Conservation (phyloP, 2,113 vertebrate species). For the Plecturocebus donacophilus region DNA sequence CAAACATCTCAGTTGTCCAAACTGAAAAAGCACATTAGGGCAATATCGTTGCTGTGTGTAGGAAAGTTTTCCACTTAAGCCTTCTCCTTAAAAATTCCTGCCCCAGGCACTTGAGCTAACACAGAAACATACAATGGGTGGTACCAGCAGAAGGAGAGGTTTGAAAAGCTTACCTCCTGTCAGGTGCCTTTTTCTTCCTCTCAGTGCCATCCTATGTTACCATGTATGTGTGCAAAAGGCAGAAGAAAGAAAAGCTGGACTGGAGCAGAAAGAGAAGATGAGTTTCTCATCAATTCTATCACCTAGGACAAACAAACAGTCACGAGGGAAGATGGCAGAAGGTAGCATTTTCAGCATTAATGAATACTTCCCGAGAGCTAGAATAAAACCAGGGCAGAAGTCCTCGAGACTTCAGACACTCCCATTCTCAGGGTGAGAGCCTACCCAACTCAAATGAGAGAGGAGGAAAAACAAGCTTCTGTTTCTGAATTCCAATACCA, state of each 20-base stretch:
- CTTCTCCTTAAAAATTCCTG: neutral
- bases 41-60: neutral
- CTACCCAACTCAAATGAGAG: neutral
- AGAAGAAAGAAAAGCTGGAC: neutral
- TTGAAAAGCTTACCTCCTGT: neutral
- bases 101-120: neutral
- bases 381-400: neutral
- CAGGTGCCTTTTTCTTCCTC: neutral
- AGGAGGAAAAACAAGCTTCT: neutral
- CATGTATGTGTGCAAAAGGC: neutral
- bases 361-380: neutral
- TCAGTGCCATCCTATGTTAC: neutral
- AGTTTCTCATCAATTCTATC: neutral
- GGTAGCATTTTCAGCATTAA: neutral
- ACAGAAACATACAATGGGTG: neutral
- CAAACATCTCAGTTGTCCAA: neutral
- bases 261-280: neutral
- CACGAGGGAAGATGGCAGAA: neutral
- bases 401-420: neutral
- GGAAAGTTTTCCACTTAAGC: neutral
- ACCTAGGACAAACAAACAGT: neutral
- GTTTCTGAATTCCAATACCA: neutral
- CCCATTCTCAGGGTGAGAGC: neutral
- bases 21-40: fast-evolving
- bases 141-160: neutral